A percentile compares a stretch with the other conserved stretches of the same genome.
phyloP scores from a whole-genome alignment of 2,113 vertebrate species.

The Daubentonia madagascariensis region DNA sequence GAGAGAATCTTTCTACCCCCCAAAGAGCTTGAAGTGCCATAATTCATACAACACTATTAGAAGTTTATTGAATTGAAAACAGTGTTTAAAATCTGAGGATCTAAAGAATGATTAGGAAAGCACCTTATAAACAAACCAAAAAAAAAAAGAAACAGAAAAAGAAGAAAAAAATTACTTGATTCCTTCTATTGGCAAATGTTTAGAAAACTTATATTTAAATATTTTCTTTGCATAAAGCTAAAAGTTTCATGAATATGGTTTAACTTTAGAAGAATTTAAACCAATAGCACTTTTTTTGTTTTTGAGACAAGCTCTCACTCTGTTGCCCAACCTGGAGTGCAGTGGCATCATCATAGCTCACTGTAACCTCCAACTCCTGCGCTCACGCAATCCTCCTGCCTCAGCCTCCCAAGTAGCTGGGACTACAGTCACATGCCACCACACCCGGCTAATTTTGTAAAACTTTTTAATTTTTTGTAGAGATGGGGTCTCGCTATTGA shows the following conservation, averaged over 20 bases:
- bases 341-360: too few relatives aligned
- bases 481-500: too few relatives aligned
- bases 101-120: background rate
- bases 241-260: background rate
- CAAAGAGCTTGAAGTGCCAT: background rate
- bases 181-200: background rate
- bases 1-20: background rate
- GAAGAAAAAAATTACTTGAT: background rate
- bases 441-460: too few relatives aligned
- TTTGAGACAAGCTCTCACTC: background rate
- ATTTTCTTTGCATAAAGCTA: background rate
- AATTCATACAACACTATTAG: background rate
- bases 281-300: background rate
- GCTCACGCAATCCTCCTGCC: too few relatives aligned
- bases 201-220: constrained; percentile 5
- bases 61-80: background rate
- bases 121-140: background rate
- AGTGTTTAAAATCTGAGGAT: background rate
- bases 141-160: too few relatives aligned
- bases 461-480: too few relatives aligned
- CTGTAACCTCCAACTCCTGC: too few relatives aligned
- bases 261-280: background rate
- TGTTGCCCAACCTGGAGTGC: too few relatives aligned
- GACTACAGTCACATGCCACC: too few relatives aligned
- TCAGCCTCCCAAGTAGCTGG: too few relatives aligned